phyloP scores from a whole-genome alignment of 2,113 vertebrate genomes.

The Cyanocitta stelleri region DNA sequence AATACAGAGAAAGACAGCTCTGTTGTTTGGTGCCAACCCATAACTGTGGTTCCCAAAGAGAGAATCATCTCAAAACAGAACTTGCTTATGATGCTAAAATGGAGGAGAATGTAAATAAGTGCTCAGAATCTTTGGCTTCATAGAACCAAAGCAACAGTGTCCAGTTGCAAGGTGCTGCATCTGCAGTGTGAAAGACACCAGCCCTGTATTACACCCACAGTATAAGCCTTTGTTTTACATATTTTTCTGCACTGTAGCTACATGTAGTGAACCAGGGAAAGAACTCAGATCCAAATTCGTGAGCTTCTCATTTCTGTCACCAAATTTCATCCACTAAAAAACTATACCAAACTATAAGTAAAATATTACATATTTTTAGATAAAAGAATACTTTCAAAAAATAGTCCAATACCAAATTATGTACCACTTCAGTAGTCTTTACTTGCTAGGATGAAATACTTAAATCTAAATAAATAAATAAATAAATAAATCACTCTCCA shows the following conservation, averaged over 20 bases:
- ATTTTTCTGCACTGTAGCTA: background rate
- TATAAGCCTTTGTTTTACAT: background rate
- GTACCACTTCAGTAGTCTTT: background rate
- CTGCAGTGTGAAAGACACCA: background rate
- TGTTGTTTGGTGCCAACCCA: fast-evolving
- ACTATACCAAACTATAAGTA: background rate
- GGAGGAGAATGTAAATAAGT: background rate
- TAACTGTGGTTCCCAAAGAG: background rate
- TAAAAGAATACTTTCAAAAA: background rate
- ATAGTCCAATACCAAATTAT: background rate
- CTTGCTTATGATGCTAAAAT: background rate
- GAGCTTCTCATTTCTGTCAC: background rate
- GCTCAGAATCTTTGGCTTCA: background rate
- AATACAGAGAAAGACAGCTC: background rate
- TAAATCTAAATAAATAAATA: background rate
- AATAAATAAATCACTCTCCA: background rate
- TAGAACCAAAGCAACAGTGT: background rate
- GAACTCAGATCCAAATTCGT: background rate
- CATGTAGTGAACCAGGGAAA: background rate
- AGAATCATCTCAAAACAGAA: background rate
- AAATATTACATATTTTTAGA: background rate
- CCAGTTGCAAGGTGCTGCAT: background rate
- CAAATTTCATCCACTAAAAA: background rate
- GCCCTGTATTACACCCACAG: background rate
- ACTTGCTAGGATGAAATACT: background rate